phyloP scores from a whole-genome alignment of 2,113 vertebrate genomes.

The Rutilus rutilus region DNA sequence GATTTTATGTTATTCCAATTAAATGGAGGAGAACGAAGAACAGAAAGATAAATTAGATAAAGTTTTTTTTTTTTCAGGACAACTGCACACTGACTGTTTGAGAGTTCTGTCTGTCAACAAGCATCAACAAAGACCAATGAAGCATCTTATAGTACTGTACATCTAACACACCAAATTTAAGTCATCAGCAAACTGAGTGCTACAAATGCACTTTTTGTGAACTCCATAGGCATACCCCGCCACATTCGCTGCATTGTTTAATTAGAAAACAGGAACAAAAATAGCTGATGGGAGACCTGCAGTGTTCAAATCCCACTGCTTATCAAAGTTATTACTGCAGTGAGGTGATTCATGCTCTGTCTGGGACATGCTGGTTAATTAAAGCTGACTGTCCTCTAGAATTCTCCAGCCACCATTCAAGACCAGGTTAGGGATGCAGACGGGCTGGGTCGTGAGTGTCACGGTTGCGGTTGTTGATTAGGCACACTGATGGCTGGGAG shows the following conservation, averaged over 20 bases:
- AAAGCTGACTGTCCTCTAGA: constrained; percentile 49
- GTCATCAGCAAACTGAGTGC: constrained; percentile 14
- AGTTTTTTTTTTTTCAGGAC: not conserved
- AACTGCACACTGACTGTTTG: not conserved
- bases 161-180: constrained; percentile 34
- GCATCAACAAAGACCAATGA: constrained; percentile 63
- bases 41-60: not conserved
- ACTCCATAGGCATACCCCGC: constrained; percentile 17
- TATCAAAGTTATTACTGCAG: constrained; percentile 49
- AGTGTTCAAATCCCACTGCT: constrained; percentile 50
- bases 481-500: constrained; percentile 2
- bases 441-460: not conserved
- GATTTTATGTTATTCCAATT: not conserved
- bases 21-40: not conserved
- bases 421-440: constrained; percentile 7
- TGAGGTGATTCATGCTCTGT: constrained; percentile 48
- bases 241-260: constrained; percentile 33
- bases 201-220: constrained; percentile 6
- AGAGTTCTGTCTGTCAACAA: constrained; percentile 56
- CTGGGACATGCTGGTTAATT: constrained; percentile 52
- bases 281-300: constrained; percentile 43
- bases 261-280: constrained; percentile 52
- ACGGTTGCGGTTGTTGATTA: not conserved
- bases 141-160: constrained; percentile 58
- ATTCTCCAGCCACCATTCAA: constrained; percentile 43